Evolutionary conservation across 1,140 invertebrate genomes (phyloP), one percentile per base, ranked within the genome.

Genomic region (Scylla paramamosain): DNA sequence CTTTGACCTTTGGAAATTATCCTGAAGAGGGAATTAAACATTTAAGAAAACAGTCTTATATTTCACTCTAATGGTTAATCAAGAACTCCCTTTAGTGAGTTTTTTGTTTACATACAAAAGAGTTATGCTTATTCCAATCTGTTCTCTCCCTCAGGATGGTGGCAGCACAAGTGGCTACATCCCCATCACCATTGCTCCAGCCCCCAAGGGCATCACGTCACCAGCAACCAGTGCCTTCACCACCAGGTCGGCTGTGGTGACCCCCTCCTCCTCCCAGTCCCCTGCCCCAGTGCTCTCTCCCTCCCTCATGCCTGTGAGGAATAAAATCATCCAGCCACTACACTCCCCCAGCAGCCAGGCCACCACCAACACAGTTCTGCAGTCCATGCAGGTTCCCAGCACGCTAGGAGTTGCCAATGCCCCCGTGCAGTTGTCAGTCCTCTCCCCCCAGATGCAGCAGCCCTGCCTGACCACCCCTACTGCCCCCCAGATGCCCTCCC

Each of bases 161-260:
- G 84, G 83, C 31, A 52, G 84, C 28, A 91, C 28, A 20, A 91
- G 93, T 45, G 89, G 93, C n/a, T 94, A 84, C 59, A 91, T 94
- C 28, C 87, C 93, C 88, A 94, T 94, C 52, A 90, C 93, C 86
- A 91, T 91, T 52, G 88, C 88, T 46, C 87, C 88, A 12, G 45
- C 93, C 7, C 31, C 59, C 77, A 32, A 91, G 20, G 45, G 93
- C 39, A 16, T 48, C 31, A 39, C 45, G 10, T 67, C 88, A 28
- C 20, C 88, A 32, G 39, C 93, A 45, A 7, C 46, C 45, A 29
- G 39, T 28, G 46, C 67, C 88, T 94, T 90, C 67, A 94, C 20
- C 39, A n/a, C 77, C 25, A 52, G 45, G 52, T 25, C 77, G 29
- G 6, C 82, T 8, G 4, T 46, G 6, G 6, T 52, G 14, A 10